Conservation (phyloP, 2,888 invertebrate genomes). For the Agrenia bidenticulata region DNA sequence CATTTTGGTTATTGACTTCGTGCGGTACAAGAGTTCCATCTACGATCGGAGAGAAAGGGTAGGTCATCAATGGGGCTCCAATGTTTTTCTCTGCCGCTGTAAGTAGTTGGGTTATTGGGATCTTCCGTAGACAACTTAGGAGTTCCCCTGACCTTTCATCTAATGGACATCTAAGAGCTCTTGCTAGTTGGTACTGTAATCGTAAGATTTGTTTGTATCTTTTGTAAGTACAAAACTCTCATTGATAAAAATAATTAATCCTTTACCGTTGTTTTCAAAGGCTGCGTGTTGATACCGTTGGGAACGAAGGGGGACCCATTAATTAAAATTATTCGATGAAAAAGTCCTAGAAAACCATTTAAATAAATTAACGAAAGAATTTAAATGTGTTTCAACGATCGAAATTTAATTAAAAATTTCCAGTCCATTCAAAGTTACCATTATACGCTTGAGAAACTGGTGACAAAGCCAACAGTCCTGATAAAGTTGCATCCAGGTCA, state of each 20-base stretch:
- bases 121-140: slow-evolving; percentile 38
- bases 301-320: slow-evolving; percentile 52
- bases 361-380: no score
- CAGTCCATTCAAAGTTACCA: slow-evolving; percentile 31
- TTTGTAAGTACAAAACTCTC: no score
- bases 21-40: slow-evolving; percentile 47
- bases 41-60: slow-evolving; percentile 46
- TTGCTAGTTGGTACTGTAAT: slow-evolving; percentile 45
- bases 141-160: slow-evolving; percentile 46
- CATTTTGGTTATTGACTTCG: slow-evolving; percentile 32
- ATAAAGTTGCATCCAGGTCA: slow-evolving; percentile 49
- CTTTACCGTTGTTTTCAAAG: slow-evolving; percentile 50
- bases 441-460: slow-evolving; percentile 51
- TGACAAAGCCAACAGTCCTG: slow-evolving; percentile 48
- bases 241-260: no score
- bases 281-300: slow-evolving; percentile 47
- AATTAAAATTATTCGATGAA: slow-evolving; percentile 49
- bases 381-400: no score
- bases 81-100: slow-evolving; percentile 44
- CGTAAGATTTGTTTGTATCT: no score
- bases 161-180: slow-evolving; percentile 44
- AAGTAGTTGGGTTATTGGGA: slow-evolving; percentile 41
- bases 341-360: slow-evolving; percentile 37
- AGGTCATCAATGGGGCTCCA: slow-evolving; percentile 41
- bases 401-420: no score